Evolutionary conservation across 2,113 vertebrate genomes (phyloP).

Genomic region (Megatriorchis doriae): DNA sequence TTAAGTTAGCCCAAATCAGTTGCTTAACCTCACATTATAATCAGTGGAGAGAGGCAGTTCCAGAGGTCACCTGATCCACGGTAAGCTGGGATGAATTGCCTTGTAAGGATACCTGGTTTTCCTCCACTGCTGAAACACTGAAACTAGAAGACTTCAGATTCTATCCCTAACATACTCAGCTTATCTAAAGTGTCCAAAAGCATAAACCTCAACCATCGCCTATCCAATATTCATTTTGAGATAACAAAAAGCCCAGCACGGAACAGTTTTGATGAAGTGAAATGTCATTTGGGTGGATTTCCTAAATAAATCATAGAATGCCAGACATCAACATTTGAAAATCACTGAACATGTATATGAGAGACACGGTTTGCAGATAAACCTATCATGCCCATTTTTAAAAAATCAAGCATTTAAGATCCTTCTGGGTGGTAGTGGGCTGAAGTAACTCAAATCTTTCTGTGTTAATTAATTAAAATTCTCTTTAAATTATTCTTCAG

Average conservation of each 20-base stretch:
- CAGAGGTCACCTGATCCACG: neutral
- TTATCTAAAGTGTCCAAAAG: neutral
- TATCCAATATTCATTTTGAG: neutral
- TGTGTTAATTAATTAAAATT: neutral
- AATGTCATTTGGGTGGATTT: neutral
- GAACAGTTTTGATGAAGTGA: neutral
- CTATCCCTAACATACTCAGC: neutral
- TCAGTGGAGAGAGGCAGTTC: neutral
- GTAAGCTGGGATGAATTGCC: neutral
- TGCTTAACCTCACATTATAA: neutral
- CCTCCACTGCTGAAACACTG: neutral
- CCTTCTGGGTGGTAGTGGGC: neutral
- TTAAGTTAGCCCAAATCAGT: neutral
- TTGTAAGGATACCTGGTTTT: neutral
- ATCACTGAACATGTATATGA: neutral
- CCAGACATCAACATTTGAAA: neutral
- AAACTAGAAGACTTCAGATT: neutral
- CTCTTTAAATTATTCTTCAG: neutral
- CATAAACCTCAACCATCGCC: neutral
- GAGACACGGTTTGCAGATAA: neutral
- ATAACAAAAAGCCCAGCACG: neutral
- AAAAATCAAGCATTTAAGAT: neutral
- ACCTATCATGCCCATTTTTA: fast-evolving
- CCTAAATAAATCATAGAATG: neutral
- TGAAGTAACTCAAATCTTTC: neutral